Evolutionary conservation across 2,113 vertebrate genomes (phyloP).

Genomic region (rabbit (Oryctolagus cuniculus)): mOryCun1.1 NC_091445.1:77433501-77434000

Average conservation of each 20-base stretch:
- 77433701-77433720: neutral
- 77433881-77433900: neutral
- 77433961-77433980: neutral
- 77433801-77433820: neutral
- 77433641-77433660: neutral
- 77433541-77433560: neutral
- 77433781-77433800: neutral
- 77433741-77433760: neutral
- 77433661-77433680: neutral
- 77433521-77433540: neutral
- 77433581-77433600: neutral
- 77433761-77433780: neutral
- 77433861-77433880: neutral
- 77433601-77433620: neutral
- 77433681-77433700: neutral
- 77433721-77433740: neutral
- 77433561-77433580: neutral
- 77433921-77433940: neutral
- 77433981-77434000: neutral
- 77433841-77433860: neutral
- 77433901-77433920: neutral
- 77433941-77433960: neutral
- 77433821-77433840: neutral
- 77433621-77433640: neutral
- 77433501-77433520: neutral